Percentiles rank a stretch among this genome's conserved stretches.
phyloP scores from a whole-genome alignment of 1,140 invertebrate species.

The Meloidogyne floridensis region DNA sequence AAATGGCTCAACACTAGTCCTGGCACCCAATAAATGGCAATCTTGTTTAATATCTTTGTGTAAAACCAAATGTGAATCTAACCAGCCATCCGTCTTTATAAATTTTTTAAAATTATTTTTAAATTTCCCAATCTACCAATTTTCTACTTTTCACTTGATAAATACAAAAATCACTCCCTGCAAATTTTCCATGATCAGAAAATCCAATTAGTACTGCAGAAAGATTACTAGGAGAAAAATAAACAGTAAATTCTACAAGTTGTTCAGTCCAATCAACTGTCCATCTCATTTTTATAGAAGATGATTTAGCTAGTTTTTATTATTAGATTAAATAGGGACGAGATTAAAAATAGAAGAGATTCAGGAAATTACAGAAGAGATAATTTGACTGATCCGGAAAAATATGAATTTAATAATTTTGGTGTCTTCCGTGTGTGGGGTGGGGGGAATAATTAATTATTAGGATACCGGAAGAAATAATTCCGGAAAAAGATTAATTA shows the following conservation, averaged over 20 bases:
- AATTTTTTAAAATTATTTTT: neutral
- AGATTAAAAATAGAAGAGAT: no score
- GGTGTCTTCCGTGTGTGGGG: no score
- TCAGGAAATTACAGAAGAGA: no score
- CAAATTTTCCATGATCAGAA: slow-evolving; percentile 80
- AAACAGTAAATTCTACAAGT: slow-evolving; percentile 43
- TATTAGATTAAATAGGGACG: neutral
- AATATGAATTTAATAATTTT: no score
- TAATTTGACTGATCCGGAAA: no score
- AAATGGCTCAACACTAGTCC: slow-evolving; percentile 63
- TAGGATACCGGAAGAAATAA: no score
- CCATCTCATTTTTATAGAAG: slow-evolving; percentile 36
- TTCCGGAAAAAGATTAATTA: no score
- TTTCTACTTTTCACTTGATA: slow-evolving; percentile 36
- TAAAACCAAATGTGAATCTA: slow-evolving; percentile 24
- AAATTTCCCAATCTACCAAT: slow-evolving; percentile 13
- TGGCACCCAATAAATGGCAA: slow-evolving; percentile 73
- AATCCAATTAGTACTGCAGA: slow-evolving; percentile 85
- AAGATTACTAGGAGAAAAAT: slow-evolving; percentile 35
- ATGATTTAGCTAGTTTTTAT: neutral
- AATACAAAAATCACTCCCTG: slow-evolving; percentile 81
- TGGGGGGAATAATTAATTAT: no score
- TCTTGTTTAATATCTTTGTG: slow-evolving; percentile 76
- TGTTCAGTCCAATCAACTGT: slow-evolving; percentile 51
- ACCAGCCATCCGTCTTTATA: slow-evolving; percentile 42